A percentile compares a stretch with the other conserved stretches of the same genome.
Evolutionary conservation across 2,888 invertebrate species (phyloP).

Genomic region (Cosmia pyralina): DNA sequence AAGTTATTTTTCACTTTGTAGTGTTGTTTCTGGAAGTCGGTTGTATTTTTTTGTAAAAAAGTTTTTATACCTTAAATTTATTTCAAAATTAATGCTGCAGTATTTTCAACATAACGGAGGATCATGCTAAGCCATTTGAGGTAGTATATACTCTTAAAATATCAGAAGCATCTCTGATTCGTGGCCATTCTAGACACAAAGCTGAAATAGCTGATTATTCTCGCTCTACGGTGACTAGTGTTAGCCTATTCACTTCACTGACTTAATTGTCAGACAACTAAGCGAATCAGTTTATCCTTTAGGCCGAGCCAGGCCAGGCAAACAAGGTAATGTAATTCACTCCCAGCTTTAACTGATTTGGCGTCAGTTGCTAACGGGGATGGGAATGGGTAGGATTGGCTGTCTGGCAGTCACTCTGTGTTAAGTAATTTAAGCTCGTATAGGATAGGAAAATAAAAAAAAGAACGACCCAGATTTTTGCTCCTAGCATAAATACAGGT

Average conservation of each 20-base stretch:
- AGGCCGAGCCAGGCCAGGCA: conserved; percentile 9
- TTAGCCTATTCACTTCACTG: background rate
- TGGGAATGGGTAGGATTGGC: background rate
- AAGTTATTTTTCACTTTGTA: too few species aligned
- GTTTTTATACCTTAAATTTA: too few species aligned
- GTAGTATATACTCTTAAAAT: too few species aligned
- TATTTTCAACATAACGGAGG: too few species aligned
- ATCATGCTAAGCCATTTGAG: too few species aligned
- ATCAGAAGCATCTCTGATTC: background rate
- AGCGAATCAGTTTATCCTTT: conserved; percentile 33
- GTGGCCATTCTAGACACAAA: background rate
- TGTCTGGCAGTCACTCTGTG: background rate
- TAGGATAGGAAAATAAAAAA: too few species aligned
- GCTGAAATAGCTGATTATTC: background rate
- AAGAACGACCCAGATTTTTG: too few species aligned
- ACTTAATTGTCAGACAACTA: conserved; percentile 23
- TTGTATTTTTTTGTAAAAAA: too few species aligned
- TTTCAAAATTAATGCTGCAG: too few species aligned
- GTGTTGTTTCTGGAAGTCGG: too few species aligned
- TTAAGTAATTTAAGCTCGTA: background rate
- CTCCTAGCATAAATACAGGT: too few species aligned
- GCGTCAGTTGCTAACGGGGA: conserved; percentile 39
- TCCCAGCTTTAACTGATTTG: conserved; percentile 35
- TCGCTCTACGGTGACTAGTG: background rate
- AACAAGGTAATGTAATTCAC: conserved; percentile 45